Conservation (phyloP, 2,797 vertebrate species). For the Pyrocephalus nanus region DNA sequence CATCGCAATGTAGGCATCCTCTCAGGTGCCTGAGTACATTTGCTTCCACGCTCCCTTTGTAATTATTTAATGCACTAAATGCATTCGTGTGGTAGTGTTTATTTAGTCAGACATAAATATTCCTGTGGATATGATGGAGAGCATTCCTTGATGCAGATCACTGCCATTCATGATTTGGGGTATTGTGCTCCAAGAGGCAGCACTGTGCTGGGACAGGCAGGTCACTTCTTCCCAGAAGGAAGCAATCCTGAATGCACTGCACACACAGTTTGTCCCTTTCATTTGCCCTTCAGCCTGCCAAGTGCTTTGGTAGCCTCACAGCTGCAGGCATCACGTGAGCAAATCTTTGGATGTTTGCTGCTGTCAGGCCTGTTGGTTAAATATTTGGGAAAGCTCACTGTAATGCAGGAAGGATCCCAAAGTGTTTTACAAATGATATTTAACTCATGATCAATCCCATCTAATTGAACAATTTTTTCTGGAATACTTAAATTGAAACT, state of each 20-base stretch:
- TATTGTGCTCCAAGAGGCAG: neutral
- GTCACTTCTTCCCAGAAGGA: neutral
- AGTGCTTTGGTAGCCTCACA: neutral
- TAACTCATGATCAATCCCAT: neutral
- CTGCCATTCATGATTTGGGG: neutral
- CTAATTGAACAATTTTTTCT: neutral
- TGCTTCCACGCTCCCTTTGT: neutral
- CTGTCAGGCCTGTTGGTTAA: neutral
- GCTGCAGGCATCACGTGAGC: neutral
- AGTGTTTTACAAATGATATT: neutral
- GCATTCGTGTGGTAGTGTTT: neutral
- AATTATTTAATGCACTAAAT: neutral
- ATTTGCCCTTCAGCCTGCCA: neutral
- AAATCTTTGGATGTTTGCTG: neutral
- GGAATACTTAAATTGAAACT: neutral
- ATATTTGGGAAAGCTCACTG: neutral
- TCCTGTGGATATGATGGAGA: neutral
- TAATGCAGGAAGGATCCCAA: neutral
- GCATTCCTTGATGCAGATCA: neutral
- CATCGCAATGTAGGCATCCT: neutral
- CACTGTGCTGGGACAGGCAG: neutral
- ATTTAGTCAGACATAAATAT: neutral
- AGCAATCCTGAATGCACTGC: neutral
- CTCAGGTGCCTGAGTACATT: neutral
- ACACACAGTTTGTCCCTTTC: neutral